A percentile compares a stretch with the other conserved stretches of the same genome.
Evolutionary conservation across 2,888 invertebrate genomes (phyloP).

Genomic region (Salticus scenicus): DNA sequence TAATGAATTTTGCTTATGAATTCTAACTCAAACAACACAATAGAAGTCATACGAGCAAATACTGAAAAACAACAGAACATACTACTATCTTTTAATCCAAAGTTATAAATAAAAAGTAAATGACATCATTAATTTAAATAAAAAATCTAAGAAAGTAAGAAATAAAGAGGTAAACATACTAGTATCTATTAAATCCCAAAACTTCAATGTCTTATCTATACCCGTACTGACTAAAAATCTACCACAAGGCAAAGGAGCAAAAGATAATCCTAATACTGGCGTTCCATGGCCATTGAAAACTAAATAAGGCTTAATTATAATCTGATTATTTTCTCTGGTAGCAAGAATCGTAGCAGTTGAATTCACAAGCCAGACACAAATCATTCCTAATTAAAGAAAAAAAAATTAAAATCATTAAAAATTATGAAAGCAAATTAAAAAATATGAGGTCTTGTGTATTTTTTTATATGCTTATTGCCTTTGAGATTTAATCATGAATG

Average conservation of each 20-base stretch:
- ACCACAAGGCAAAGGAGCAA: constrained; percentile 74
- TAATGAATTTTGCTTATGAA: too few relatives aligned
- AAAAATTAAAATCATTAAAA: too few relatives aligned
- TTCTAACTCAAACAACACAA: too few relatives aligned
- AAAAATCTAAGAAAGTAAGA: too few relatives aligned
- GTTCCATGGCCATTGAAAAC: constrained; percentile 80
- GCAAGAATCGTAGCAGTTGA: constrained; percentile 79
- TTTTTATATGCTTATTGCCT: too few relatives aligned
- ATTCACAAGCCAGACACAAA: constrained; percentile 81
- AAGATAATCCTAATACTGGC: constrained; percentile 78
- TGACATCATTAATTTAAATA: too few relatives aligned
- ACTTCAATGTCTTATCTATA: constrained; percentile 61
- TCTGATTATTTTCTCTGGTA: constrained; percentile 75
- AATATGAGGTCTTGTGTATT: too few relatives aligned
- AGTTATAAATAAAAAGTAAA: too few relatives aligned
- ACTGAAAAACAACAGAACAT: too few relatives aligned
- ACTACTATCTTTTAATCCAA: too few relatives aligned
- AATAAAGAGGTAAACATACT: constrained; percentile 56
- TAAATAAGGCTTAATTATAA: constrained; percentile 79
- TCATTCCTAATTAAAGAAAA: constrained; percentile 78
- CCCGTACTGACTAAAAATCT: constrained; percentile 56
- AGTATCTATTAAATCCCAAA: constrained; percentile 75
- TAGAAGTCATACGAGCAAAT: too few relatives aligned
- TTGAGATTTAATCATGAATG: too few relatives aligned
- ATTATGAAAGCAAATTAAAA: not conserved